phyloP scores from a whole-genome alignment of 2,888 invertebrate genomes.

The Epiblema foenella region DNA sequence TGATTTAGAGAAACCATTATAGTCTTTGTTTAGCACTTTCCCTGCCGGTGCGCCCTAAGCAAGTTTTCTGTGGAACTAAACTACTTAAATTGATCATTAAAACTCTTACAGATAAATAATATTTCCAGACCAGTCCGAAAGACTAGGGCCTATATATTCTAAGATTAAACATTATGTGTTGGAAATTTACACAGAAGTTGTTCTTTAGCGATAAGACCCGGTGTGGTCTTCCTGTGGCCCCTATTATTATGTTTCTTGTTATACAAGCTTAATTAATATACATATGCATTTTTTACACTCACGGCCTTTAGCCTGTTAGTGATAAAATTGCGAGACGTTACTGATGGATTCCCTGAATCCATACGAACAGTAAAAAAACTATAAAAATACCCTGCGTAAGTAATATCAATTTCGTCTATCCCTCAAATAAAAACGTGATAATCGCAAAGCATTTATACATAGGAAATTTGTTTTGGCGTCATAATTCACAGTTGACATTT shows the following conservation, averaged over 20 bases:
- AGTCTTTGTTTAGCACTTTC: not conserved
- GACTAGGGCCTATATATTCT: not conserved
- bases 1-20: not conserved
- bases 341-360: not conserved
- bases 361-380: not conserved
- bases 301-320: too few relatives aligned
- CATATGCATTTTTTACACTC: too few relatives aligned
- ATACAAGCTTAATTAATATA: too few relatives aligned
- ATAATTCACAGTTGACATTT: slow-evolving; percentile 85
- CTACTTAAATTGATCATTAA: not conserved
- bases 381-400: not conserved
- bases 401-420: not conserved
- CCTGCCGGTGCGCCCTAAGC: not conserved
- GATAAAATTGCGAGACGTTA: not conserved
- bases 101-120: too few relatives aligned
- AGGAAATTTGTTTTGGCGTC: slow-evolving; percentile 83
- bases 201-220: too few relatives aligned
- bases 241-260: too few relatives aligned
- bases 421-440: slow-evolving; percentile 46
- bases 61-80: not conserved
- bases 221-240: too few relatives aligned
- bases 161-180: too few relatives aligned
- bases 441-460: slow-evolving; percentile 69
- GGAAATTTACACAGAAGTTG: too few relatives aligned
- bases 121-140: not conserved